phyloP scores from a whole-genome alignment of 2,113 vertebrate species.

The Furnarius figulus region DNA sequence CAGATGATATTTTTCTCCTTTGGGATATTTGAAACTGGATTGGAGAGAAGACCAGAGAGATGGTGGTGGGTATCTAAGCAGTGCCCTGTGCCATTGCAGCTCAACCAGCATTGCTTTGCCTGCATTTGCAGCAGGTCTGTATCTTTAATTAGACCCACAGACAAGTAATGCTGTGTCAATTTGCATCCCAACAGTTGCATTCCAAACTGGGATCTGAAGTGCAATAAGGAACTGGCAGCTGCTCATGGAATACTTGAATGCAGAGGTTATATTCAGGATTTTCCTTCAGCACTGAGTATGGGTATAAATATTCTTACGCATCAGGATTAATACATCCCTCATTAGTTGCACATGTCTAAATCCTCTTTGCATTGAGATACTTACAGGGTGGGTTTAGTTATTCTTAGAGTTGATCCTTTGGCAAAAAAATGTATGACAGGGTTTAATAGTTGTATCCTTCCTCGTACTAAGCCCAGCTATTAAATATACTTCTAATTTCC shows the following conservation, averaged over 20 bases:
- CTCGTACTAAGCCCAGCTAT: slow-evolving; percentile 10
- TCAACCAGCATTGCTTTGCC: neutral
- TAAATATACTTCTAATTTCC: slow-evolving; percentile 30
- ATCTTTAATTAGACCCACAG: neutral
- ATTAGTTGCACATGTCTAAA: neutral
- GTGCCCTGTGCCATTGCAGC: neutral
- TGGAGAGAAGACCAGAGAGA: neutral
- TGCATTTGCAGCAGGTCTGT: neutral
- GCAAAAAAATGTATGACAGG: neutral
- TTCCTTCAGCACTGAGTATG: neutral
- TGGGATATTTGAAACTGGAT: neutral
- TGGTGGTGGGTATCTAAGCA: accelerated
- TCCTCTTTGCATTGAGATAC: neutral
- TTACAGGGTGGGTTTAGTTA: slow-evolving; percentile 2
- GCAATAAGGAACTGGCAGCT: slow-evolving; percentile 8
- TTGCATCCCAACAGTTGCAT: slow-evolving; percentile 17
- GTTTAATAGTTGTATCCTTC: neutral
- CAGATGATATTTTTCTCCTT: neutral
- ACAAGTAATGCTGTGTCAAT: neutral
- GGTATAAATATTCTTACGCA: neutral
- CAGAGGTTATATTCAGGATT: slow-evolving; percentile 7
- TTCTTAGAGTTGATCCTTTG: slow-evolving; percentile 6
- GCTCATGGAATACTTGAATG: neutral
- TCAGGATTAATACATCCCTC: neutral
- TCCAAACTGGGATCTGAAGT: neutral